These are phyloP conservation scores for Numenius phaeopus DNA, from an alignment of 2,797 vertebrate species.

Conservation along the genomic window DNA sequence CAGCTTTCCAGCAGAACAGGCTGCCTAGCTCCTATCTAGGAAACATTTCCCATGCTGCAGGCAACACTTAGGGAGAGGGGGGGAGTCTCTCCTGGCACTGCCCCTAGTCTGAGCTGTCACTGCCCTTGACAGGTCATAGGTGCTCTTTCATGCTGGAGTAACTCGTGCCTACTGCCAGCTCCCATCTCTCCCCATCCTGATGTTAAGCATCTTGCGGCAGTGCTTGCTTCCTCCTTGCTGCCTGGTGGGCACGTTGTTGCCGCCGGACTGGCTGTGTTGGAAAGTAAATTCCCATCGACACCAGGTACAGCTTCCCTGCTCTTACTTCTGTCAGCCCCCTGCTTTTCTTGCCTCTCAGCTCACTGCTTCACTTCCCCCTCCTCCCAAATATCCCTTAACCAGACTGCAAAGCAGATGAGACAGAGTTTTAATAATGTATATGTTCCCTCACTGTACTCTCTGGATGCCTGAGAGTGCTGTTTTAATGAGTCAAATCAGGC, in stretches of 20 bases:
- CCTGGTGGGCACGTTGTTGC: neutral
- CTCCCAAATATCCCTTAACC: neutral
- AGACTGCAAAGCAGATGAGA: neutral
- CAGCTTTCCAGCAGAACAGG: neutral
- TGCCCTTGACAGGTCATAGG: neutral
- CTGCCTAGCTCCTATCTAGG: neutral
- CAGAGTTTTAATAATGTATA: slow-evolving; percentile 18
- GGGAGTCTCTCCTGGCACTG: neutral
- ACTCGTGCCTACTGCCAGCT: neutral
- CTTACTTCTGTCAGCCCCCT: neutral
- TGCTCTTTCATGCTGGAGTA: neutral
- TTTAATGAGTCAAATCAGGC: slow-evolving; percentile 20
- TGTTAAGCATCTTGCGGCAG: neutral
- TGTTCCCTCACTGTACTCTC: neutral
- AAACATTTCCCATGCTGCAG: neutral
- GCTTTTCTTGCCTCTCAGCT: neutral
- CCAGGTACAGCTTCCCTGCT: neutral
- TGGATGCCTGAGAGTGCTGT: slow-evolving; percentile 6
- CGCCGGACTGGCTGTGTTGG: neutral
- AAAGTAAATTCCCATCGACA: neutral
- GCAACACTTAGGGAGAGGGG: neutral
- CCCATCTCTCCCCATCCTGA: neutral
- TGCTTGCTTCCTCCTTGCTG: neutral
- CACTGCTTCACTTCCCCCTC: neutral
- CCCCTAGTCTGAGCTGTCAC: neutral